Base-by-base conservation (phyloP, 2,888 invertebrate genomes). In the Zaprionus lineosus region DNA sequence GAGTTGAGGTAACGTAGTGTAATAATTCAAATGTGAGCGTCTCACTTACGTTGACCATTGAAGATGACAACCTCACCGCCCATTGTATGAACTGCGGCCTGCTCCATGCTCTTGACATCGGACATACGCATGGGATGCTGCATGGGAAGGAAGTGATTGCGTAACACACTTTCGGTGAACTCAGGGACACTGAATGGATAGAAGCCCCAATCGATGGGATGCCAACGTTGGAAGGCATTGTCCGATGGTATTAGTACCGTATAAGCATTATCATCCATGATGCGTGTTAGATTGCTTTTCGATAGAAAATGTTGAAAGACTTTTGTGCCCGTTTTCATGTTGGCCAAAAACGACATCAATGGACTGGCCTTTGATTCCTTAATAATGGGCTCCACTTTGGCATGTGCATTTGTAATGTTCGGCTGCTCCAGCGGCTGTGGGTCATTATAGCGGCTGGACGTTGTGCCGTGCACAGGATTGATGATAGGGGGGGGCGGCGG, bases 121-220 rank as follows among this genome's bases (percentile, higher is more conserved):
- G 91, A 90, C 82, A 93, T 92, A 64, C 91, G 91, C 48, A 93
- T 86, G 2, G 90, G 90, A 7, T 86, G 87, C 71, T 92, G 91
- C 52, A 92, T 92, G 79, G 91, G 91, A 41, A 93, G 89, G 84
- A 93, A 92, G 82, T 93, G 93, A 87, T 93, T 93, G 66, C 92
- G 90, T 74, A 93, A 91, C 50, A 93, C 90, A 79, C 90, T 91
- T 83, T 93, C 93, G 8, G 93, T 93, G 86, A 93, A 93, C 79
- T 93, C 93, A 28, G 92, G 92, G 41, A 93, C 93, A 74, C 92
- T 92, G 86, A 93, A 93, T 2, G 93, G 93, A 87, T 93, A 93
- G 89, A 93, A 93, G 36, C 93, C 93, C 93, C 93, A 93, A 87
- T 93, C 93, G 73, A 93, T 93, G 50, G 93, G 93, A 88, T 93